Base-by-base conservation (phyloP, 2,888 invertebrate species). In the Eupithecia insigniata region DNA sequence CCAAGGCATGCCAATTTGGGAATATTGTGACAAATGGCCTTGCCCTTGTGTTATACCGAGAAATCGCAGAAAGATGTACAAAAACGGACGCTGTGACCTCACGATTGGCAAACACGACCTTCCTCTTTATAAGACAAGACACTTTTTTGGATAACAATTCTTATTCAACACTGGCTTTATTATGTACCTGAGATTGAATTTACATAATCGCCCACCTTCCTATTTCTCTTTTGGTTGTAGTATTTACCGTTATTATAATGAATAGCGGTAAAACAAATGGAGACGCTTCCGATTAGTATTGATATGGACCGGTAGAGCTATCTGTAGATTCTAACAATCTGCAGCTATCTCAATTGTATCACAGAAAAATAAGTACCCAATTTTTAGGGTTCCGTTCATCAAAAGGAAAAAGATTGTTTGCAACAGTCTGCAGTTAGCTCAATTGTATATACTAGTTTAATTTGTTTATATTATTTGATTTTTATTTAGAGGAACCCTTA, bases 31-130 rank as follows among this genome's bases (percentile, higher is more conserved):
- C 65, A 28, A n/a, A 68, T 32, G 14, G 6, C 69, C 69, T 64
- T 74, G 82, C 77, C 82, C 84, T 85, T 79, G 79, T 68, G 67
- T 22, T 61, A 71, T 78, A 80, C 79, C 69, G 66, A 78, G 76
- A 84, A 81, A 43, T 72, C 72, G 46, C 67, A 70, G 30, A 69
- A 46, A 64, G 70, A 67, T 70, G 71, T 74, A 73, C 71, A 78
- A 78, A 80, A 77, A 77, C 76, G 66, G 76, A 78, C 75, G 67
- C 70, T 72, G 72, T 66, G 81, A 75, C 82, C 81, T 78, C 67
- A 72, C 72, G 58, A 73, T 82, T 81, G 76, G 76, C 78, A 80
- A 83, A 82, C 74, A 73, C 74, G 78, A 78, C 83, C 83, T 82
- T 80, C 72, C 43, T 62, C 51, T 36, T 69, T 1, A 65, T 58